Conservation (phyloP, 2,797 vertebrate genomes). For the Ceryle rudis region DNA sequence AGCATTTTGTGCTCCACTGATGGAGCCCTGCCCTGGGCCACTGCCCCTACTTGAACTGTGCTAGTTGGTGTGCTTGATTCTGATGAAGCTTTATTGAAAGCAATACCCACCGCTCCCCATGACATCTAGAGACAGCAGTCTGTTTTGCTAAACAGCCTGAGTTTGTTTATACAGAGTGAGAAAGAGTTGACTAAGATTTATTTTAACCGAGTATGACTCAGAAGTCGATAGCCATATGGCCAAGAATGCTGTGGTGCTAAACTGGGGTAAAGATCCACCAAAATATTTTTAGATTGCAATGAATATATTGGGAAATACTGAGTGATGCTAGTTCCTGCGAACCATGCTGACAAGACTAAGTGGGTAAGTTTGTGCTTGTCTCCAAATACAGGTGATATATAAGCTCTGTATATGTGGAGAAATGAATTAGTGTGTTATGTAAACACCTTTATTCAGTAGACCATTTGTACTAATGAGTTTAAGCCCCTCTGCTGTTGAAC, state of each 20-base stretch:
- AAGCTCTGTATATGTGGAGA: background rate
- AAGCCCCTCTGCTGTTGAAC: background rate
- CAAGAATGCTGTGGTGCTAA: background rate
- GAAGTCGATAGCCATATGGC: background rate
- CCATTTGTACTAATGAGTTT: background rate
- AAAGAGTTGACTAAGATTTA: background rate
- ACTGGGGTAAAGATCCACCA: background rate
- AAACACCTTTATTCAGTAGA: background rate
- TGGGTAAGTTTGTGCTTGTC: background rate
- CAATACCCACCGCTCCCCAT: background rate
- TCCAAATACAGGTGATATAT: background rate
- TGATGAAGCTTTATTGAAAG: background rate
- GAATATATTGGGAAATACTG: background rate
- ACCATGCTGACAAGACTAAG: background rate
- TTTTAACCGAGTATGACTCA: conserved; percentile 17
- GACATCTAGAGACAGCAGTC: background rate
- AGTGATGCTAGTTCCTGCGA: background rate
- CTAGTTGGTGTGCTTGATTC: background rate
- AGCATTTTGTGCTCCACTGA: background rate
- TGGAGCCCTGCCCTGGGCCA: background rate
- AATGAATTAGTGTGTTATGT: background rate
- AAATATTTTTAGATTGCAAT: conserved; percentile 6
- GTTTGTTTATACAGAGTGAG: conserved; percentile 12
- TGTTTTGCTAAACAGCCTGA: background rate
- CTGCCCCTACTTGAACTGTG: background rate